A percentile compares a stretch with the other conserved stretches of the same genome.
Evolutionary conservation across 2,888 invertebrate species (phyloP).

Genomic region (Hermaeophaga mercurialis): DNA sequence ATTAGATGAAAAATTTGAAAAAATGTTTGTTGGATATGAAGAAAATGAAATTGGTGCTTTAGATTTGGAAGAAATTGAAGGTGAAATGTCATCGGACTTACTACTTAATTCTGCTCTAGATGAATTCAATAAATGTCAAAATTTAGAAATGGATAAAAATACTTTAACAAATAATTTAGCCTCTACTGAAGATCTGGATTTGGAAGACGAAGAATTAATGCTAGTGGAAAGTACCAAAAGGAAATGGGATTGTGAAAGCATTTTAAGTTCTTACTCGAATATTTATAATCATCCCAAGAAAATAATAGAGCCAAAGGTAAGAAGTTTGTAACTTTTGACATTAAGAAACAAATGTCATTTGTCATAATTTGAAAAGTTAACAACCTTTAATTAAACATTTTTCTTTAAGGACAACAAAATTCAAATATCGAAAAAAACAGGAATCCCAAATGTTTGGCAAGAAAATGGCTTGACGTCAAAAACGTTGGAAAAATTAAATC

Average conservation of each 20-base stretch:
- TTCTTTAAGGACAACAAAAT: constrained; percentile 62
- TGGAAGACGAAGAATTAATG: constrained; percentile 64
- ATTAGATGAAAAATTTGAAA: constrained; percentile 88
- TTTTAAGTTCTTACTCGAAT: constrained; percentile 88
- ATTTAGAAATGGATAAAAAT: constrained; percentile 64
- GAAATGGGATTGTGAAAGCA: constrained; percentile 91
- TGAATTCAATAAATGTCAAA: constrained; percentile 70
- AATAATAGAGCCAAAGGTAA: constrained; percentile 75
- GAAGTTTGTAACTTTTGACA: too few species aligned
- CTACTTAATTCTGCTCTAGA: constrained; percentile 71
- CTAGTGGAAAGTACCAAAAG: constrained; percentile 68
- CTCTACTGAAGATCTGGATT: constrained; percentile 43
- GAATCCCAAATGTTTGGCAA: constrained; percentile 73
- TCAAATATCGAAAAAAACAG: constrained; percentile 72
- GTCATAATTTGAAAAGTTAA: too few species aligned
- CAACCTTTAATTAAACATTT: too few species aligned
- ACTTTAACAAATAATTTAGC: constrained; percentile 43
- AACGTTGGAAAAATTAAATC: constrained; percentile 69
- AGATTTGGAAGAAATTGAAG: constrained; percentile 91
- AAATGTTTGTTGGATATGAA: constrained; percentile 83
- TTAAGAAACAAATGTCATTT: background rate
- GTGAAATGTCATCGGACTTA: constrained; percentile 71
- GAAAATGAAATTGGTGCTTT: constrained; percentile 87
- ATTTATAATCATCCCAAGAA: constrained; percentile 91
- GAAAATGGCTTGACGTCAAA: constrained; percentile 70